Conservation (phyloP, 2,113 vertebrate genomes). For the Hylia prasina region DNA sequence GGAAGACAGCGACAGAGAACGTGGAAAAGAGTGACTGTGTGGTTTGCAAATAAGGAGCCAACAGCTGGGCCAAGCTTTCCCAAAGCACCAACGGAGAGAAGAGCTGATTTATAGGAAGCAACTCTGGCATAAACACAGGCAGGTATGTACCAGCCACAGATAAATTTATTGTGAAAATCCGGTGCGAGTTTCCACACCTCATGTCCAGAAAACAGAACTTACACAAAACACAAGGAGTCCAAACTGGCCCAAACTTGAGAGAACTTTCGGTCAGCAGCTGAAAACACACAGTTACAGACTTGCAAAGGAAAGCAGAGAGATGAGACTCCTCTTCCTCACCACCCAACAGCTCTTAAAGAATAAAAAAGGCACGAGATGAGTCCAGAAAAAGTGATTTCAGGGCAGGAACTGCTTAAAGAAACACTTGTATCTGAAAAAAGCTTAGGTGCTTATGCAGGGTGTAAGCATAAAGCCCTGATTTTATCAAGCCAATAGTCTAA, state of each 20-base stretch:
- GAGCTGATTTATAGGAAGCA: neutral
- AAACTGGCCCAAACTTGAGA: neutral
- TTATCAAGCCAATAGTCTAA: neutral
- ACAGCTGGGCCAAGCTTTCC: neutral
- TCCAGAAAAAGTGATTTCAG: neutral
- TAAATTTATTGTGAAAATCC: neutral
- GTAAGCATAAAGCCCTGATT: neutral
- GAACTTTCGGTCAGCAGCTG: neutral
- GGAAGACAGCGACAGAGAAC: neutral
- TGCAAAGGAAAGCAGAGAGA: neutral
- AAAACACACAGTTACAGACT: accelerated
- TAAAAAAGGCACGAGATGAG: neutral
- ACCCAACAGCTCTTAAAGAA: neutral
- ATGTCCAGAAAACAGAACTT: neutral
- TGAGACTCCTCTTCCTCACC: accelerated
- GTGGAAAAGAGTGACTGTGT: accelerated
- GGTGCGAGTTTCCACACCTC: neutral
- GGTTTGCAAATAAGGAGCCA: neutral
- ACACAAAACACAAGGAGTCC: neutral
- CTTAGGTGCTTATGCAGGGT: neutral
- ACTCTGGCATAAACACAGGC: neutral
- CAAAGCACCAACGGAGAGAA: accelerated
- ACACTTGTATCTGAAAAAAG: neutral
- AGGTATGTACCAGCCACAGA: neutral
- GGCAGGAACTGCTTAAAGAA: neutral